These are phyloP conservation scores for Aporrectodea caliginosa DNA, from an alignment of 1,140 invertebrate genomes.

Conservation along the genomic window DNA sequence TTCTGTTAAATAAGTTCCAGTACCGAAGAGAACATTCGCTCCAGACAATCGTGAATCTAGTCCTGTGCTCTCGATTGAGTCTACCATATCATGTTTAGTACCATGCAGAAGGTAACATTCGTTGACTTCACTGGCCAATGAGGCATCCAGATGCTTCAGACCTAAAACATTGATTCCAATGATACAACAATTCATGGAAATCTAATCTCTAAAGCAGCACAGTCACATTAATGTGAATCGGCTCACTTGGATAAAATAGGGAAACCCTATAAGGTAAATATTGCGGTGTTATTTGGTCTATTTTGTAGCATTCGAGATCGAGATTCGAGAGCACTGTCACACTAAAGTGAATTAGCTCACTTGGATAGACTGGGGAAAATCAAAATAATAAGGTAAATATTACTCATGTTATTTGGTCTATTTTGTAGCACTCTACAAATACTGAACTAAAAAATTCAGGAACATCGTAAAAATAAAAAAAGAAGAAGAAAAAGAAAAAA, in stretches of 20 bases:
- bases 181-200: background rate
- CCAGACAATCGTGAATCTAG: constrained; percentile 35
- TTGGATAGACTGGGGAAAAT: background rate
- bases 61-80: constrained; percentile 33
- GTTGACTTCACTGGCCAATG: constrained; percentile 34
- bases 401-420: too few relatives aligned
- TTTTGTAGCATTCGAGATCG: background rate
- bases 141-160: background rate
- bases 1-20: constrained; percentile 39
- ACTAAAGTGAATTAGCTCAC: background rate
- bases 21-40: constrained; percentile 36
- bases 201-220: background rate
- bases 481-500: too few relatives aligned
- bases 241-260: too few relatives aligned
- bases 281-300: background rate
- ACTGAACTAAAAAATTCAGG: background rate
- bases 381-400: background rate
- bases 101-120: constrained; percentile 40
- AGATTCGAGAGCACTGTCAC: background rate
- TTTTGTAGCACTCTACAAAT: background rate
- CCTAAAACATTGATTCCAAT: background rate
- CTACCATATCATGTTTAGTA: constrained; percentile 35
- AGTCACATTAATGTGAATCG: background rate
- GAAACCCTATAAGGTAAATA: background rate
- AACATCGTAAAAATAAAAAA: background rate